Conservation (phyloP, 2,113 vertebrate species). For the Myotis yumanensis region DNA sequence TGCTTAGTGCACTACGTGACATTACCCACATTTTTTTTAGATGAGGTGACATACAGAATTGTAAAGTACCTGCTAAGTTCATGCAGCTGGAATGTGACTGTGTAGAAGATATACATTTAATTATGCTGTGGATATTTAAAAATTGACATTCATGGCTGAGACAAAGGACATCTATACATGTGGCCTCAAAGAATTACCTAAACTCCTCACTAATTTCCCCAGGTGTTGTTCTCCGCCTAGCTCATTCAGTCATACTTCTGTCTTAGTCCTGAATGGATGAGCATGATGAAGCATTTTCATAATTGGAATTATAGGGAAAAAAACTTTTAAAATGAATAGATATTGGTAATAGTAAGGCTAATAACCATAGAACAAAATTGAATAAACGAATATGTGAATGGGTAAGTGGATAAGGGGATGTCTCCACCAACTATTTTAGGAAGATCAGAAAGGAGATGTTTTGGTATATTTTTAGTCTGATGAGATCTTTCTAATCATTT, state of each 20-base stretch:
- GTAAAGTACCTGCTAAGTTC: background rate
- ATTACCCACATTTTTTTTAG: background rate
- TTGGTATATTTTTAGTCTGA: background rate
- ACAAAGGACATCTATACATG: background rate
- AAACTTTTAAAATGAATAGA: background rate
- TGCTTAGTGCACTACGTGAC: background rate
- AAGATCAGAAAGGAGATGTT: background rate
- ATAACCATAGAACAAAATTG: background rate
- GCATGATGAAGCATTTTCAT: background rate
- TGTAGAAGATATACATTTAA: background rate
- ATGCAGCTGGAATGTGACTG: background rate
- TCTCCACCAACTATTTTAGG: background rate
- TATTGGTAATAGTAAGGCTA: background rate
- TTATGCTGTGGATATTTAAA: background rate
- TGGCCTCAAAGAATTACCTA: background rate
- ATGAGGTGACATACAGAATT: background rate
- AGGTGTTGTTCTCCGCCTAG: background rate
- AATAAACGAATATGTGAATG: background rate
- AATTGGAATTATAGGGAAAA: background rate
- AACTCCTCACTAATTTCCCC: background rate
- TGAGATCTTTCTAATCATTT: background rate
- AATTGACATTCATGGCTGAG: background rate
- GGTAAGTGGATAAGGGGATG: background rate
- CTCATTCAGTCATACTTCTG: background rate
- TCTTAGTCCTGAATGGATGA: background rate